Base-by-base conservation (phyloP, 2,113 vertebrate genomes). In the Alethe castanea region DNA sequence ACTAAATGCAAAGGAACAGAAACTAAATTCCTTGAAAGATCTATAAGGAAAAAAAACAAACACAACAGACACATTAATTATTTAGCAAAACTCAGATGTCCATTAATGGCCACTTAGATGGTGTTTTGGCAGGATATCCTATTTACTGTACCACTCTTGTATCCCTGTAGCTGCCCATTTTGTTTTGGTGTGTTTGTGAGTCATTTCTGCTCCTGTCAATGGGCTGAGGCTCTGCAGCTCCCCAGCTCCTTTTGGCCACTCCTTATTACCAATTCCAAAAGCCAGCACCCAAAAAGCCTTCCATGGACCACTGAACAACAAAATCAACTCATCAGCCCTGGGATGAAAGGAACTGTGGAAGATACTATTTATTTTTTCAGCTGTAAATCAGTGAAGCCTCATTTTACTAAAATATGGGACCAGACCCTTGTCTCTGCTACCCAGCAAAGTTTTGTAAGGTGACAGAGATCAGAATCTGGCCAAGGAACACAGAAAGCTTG, bases 1-100 rank as follows among this genome's bases (percentile, higher is more conserved):
- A 80, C 66, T 12, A 91, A 96, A 95, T 26, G 42, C 73, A 87
- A 94, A 94, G 91, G 77, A 96, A 79, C 44, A 92, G 86, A 92
- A 96, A 94, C 81, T 44, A 70, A 96, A 96, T 94, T 96, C 92
- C 91, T 95, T 94, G 78, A 91, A 89, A 94, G 96, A 94, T 92
- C 96, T 92, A 86, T 94, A 95, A 56, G 86, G 13, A 65, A 94
- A 95, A 84, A 93, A 91, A 83, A 87, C 72, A 76, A 61, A 40
- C 8, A 92, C 57, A 94, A 83, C 81, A 91, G 86, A 65, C 83
- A 59, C 88, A 96, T 96, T 76, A 94, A 97, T 97, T 94, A 97
- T 97, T 97, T 60, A 96, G 53, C 84, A 76, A 96, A 95, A 94
- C 81, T 93, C 72, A 91, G 66, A 89, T 90, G 78, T 91, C 83